A percentile compares a stretch with the other conserved stretches of the same genome.
phyloP scores from a whole-genome alignment of 2,888 invertebrate genomes.

The Erebia aethiops region DNA sequence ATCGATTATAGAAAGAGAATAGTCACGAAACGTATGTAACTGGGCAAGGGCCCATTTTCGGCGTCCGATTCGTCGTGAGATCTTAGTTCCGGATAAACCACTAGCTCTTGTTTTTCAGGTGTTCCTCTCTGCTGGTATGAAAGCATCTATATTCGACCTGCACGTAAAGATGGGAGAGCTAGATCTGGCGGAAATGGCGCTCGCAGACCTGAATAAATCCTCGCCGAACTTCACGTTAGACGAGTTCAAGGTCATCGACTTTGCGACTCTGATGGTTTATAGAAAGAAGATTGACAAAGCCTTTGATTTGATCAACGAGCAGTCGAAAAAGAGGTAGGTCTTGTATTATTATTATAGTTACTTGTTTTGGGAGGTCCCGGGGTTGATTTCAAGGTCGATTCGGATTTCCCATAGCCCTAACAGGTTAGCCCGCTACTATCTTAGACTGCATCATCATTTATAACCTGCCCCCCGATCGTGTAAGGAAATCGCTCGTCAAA shows the following conservation, averaged over 20 bases:
- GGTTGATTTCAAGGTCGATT: too few relatives aligned
- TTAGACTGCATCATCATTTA: too few relatives aligned
- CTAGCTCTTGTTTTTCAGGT: constrained; percentile 55
- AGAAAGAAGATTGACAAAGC: constrained; percentile 70
- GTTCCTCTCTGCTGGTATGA: constrained; percentile 85
- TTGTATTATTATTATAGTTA: not conserved
- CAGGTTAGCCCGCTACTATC: too few relatives aligned
- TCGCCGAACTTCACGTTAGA: constrained; percentile 84
- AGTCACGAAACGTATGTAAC: too few relatives aligned
- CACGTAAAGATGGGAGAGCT: constrained; percentile 82
- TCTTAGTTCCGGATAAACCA: too few relatives aligned
- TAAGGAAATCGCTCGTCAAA: too few relatives aligned
- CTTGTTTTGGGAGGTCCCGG: too few relatives aligned
- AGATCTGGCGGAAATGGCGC: constrained; percentile 76
- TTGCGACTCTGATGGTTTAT: constrained; percentile 83
- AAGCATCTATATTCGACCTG: constrained; percentile 84
- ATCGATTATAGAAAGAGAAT: too few relatives aligned
- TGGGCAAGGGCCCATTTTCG: too few relatives aligned
- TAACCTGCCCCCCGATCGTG: too few relatives aligned
- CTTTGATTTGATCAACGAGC: constrained; percentile 73
- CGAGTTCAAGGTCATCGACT: constrained; percentile 86
- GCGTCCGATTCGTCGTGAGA: too few relatives aligned
- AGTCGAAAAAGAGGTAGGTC: constrained; percentile 69
- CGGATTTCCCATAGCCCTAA: too few relatives aligned
- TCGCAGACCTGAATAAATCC: constrained; percentile 77